Conservation (phyloP, 2,113 vertebrate species). For the Limanda limanda region DNA sequence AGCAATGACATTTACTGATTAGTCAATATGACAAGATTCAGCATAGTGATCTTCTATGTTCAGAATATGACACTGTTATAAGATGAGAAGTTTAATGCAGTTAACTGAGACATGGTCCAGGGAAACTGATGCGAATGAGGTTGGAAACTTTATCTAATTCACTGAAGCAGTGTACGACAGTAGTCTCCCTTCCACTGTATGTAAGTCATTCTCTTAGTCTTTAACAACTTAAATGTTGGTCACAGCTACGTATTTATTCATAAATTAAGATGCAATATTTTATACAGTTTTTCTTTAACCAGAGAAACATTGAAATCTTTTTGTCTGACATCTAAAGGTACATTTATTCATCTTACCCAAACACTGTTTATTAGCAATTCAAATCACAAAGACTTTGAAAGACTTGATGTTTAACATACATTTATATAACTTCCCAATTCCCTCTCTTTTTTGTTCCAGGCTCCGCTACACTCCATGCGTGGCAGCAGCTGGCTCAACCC, state of each 20-base stretch:
- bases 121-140: background rate
- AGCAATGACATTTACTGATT: background rate
- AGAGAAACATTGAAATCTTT: background rate
- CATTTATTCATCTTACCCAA: background rate
- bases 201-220: too few relatives aligned
- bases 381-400: background rate
- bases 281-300: background rate
- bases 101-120: background rate
- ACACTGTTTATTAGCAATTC: too few relatives aligned
- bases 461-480: slow-evolving; percentile 97
- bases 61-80: background rate
- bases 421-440: background rate
- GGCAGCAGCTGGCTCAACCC: slow-evolving; percentile 98
- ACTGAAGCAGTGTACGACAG: too few relatives aligned
- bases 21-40: background rate
- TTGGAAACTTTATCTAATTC: background rate
- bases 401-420: background rate
- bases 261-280: background rate
- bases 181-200: too few relatives aligned
- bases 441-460: slow-evolving; percentile 77
- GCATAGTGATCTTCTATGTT: background rate
- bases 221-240: background rate
- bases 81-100: background rate
- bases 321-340: background rate
- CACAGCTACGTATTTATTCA: background rate